Conservation (phyloP, 2,113 vertebrate genomes). For the Rhinolophus sinicus region DNA sequence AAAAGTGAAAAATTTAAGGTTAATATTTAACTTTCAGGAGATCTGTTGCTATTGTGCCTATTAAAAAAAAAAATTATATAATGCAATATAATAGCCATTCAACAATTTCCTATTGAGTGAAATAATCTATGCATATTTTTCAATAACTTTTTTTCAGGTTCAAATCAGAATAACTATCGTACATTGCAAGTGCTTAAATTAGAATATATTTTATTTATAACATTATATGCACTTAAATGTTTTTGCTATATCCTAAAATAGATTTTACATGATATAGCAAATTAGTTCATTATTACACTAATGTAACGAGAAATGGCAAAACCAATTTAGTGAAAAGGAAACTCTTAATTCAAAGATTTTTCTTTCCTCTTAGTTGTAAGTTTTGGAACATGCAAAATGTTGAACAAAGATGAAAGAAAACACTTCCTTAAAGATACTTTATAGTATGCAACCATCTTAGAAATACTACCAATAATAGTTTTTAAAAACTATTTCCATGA, state of each 20-base stretch:
- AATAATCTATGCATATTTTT: neutral
- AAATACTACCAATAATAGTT: neutral
- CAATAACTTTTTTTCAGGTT: neutral
- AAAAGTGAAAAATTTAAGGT: neutral
- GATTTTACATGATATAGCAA: neutral
- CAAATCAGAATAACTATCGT: neutral
- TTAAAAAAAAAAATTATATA: neutral
- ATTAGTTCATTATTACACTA: neutral
- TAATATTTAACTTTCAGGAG: neutral
- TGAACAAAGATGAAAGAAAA: neutral
- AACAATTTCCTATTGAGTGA: neutral
- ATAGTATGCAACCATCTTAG: neutral
- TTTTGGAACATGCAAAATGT: neutral
- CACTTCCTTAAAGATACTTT: neutral
- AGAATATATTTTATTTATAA: neutral
- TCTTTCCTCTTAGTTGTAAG: neutral
- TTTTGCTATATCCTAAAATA: neutral
- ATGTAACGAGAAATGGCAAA: neutral
- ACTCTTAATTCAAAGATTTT: neutral
- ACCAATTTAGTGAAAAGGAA: neutral
- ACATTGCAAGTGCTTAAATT: neutral
- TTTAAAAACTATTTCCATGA: neutral
- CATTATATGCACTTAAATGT: neutral
- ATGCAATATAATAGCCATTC: neutral
- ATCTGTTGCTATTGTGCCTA: neutral